phyloP scores from a whole-genome alignment of 2,888 invertebrate genomes.

The Altica lythri region DNA sequence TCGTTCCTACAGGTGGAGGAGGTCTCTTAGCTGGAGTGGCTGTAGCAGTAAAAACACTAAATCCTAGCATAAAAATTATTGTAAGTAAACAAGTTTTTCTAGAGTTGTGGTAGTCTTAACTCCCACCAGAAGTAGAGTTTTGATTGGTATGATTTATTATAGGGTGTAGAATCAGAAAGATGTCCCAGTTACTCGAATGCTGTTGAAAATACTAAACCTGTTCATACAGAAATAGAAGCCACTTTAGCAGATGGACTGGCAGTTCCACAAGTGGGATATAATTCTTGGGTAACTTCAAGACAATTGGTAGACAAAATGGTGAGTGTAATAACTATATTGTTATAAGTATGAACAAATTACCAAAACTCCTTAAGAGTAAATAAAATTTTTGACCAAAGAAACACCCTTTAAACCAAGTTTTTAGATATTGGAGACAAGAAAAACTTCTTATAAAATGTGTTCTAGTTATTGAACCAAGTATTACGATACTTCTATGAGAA shows the following conservation, averaged over 20 bases:
- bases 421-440: too few relatives aligned
- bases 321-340: constrained; percentile 22
- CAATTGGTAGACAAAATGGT: constrained; percentile 71
- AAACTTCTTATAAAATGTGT: too few relatives aligned
- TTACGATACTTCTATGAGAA: too few relatives aligned
- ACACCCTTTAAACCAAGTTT: too few relatives aligned
- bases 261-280: constrained; percentile 70
- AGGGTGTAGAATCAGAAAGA: constrained; percentile 90
- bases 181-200: constrained; percentile 83
- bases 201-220: constrained; percentile 62
- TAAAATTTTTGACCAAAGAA: too few relatives aligned
- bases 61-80: constrained; percentile 82
- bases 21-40: constrained; percentile 91
- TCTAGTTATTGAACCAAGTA: too few relatives aligned
- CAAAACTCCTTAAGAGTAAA: too few relatives aligned
- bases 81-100: too few relatives aligned
- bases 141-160: too few relatives aligned
- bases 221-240: constrained; percentile 60
- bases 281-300: constrained; percentile 68
- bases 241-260: constrained; percentile 74
- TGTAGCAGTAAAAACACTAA: constrained; percentile 84
- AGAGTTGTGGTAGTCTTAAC: too few relatives aligned
- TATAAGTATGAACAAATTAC: neutral
- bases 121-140: too few relatives aligned
- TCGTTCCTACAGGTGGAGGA: constrained; percentile 94